Evolutionary conservation across 2,113 vertebrate species (phyloP).

Genomic region (Oreochromis niloticus): DNA sequence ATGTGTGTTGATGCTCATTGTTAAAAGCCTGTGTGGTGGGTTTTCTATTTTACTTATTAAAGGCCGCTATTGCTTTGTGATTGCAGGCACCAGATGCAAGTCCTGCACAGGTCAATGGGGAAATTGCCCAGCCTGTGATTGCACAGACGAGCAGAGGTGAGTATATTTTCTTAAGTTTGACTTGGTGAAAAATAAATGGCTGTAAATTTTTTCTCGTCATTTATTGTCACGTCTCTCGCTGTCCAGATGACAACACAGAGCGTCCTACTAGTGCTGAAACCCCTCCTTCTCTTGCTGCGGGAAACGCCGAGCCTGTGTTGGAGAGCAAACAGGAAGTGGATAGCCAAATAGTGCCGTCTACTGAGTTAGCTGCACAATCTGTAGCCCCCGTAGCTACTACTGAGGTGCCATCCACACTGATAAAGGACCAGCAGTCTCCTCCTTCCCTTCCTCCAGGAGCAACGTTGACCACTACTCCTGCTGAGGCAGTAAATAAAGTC

Average conservation of each 20-base stretch:
- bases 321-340: slow-evolving; percentile 41
- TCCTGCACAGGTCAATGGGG: slow-evolving; percentile 85
- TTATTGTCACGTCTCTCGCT: not conserved
- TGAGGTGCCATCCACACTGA: slow-evolving; percentile 7
- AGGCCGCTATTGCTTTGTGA: not conserved
- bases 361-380: slow-evolving; percentile 16
- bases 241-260: slow-evolving; percentile 80
- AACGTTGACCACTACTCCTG: not conserved
- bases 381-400: slow-evolving; percentile 1
- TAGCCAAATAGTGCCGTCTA: not conserved
- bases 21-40: not conserved
- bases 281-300: slow-evolving; percentile 39
- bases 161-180: not conserved
- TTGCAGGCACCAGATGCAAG: slow-evolving; percentile 55
- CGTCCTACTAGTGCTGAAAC: slow-evolving; percentile 63
- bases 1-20: not conserved
- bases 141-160: slow-evolving; percentile 79
- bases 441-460: slow-evolving; percentile 32
- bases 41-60: not conserved
- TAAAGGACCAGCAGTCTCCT: slow-evolving; percentile 48
- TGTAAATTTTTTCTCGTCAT: not conserved
- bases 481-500: slow-evolving; percentile 4
- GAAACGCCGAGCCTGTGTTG: slow-evolving; percentile 52
- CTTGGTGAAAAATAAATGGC: not conserved
- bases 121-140: slow-evolving; percentile 75